These are phyloP conservation scores for Erinaceus europaeus DNA, from an alignment of 2,113 vertebrate species.

Conservation along the genomic window DNA sequence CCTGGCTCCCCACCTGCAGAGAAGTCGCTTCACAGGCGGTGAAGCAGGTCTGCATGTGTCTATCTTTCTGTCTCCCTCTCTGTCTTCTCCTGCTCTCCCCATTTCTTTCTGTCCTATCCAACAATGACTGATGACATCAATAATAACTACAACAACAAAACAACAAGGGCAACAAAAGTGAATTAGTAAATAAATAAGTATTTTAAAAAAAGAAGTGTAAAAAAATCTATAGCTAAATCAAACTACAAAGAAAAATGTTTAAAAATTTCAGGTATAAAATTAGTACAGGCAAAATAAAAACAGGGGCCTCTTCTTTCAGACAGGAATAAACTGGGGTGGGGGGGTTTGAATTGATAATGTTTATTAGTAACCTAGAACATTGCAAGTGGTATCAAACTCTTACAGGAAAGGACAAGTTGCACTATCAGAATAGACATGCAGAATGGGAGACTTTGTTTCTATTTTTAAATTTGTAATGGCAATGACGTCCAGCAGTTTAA, in stretches of 20 bases:
- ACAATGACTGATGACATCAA: too few relatives aligned
- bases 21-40: too few relatives aligned
- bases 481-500: not conserved
- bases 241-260: not conserved
- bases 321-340: not conserved
- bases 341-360: not conserved
- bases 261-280: constrained; percentile 1
- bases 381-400: not conserved
- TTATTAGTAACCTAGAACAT: not conserved
- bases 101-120: too few relatives aligned
- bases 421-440: not conserved
- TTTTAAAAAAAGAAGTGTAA: not conserved
- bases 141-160: too few relatives aligned
- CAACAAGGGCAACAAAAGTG: too few relatives aligned
- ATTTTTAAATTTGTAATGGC: not conserved
- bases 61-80: too few relatives aligned
- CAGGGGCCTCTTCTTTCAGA: not conserved
- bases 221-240: not conserved
- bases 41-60: too few relatives aligned
- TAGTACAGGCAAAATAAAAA: not conserved
- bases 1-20: too few relatives aligned
- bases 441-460: not conserved
- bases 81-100: too few relatives aligned
- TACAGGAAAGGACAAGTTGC: not conserved
- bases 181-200: not conserved